A percentile compares a stretch with the other conserved stretches of the same genome.
These are phyloP conservation scores for Formicarius rufipectus DNA, from an alignment of 2,113 vertebrate species.

Conservation along the genomic window DNA sequence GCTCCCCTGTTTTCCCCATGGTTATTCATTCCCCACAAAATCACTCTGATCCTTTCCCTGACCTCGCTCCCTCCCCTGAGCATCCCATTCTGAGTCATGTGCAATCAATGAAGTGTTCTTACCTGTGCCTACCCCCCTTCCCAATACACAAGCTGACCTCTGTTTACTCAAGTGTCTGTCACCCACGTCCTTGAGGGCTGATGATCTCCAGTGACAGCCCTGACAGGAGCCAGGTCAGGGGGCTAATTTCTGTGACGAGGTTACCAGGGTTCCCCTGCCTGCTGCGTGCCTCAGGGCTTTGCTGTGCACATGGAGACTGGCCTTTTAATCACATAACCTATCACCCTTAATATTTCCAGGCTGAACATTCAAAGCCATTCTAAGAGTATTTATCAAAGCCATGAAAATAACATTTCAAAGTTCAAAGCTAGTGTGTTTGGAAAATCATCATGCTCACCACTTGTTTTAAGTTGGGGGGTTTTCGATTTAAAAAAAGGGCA, in stretches of 20 bases:
- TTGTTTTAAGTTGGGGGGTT: not conserved
- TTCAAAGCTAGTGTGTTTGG: conserved; percentile 3
- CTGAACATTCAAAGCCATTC: not conserved
- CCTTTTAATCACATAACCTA: not conserved
- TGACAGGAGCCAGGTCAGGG: not conserved
- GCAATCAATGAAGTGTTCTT: not conserved
- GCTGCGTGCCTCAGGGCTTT: not conserved
- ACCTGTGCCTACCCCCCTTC: not conserved
- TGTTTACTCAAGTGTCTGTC: not conserved
- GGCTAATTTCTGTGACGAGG: rapidly evolving
- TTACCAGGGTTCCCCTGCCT: rapidly evolving
- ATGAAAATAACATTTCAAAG: conserved; percentile 2
- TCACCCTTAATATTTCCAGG: not conserved
- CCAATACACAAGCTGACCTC: not conserved
- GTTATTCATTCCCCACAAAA: not conserved
- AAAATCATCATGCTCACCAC: not conserved
- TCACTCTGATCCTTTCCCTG: not conserved
- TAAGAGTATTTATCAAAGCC: not conserved
- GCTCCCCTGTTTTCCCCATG: not conserved
- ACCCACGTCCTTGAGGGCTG: not conserved
- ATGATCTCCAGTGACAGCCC: not conserved
- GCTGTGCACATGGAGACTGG: rapidly evolving
- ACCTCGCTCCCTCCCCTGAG: not conserved
- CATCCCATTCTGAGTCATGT: not conserved
- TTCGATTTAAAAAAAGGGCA: conserved; percentile 24